A percentile compares a stretch with the other conserved stretches of the same genome.
These are phyloP conservation scores for Clupea harengus DNA, from an alignment of 2,113 vertebrate species.

Conservation along the genomic window DNA sequence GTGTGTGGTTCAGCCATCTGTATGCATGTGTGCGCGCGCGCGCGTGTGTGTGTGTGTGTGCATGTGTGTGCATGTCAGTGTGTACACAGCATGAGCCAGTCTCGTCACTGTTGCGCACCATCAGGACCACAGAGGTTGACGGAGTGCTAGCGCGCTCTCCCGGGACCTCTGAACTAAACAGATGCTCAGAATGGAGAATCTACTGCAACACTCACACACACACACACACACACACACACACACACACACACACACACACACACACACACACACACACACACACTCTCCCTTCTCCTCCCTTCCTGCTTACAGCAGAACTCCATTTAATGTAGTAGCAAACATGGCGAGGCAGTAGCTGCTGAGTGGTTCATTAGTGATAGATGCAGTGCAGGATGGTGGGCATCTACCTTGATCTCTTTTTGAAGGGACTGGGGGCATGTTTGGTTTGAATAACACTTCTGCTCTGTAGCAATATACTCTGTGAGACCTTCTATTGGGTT, in stretches of 20 bases:
- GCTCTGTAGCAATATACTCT: background rate
- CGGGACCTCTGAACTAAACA: constrained; percentile 28
- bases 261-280: background rate
- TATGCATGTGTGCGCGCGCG: background rate
- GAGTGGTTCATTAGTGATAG: background rate
- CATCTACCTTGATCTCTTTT: background rate
- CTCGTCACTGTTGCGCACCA: constrained; percentile 20
- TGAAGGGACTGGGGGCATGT: background rate
- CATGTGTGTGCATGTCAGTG: background rate
- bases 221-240: background rate
- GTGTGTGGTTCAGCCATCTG: background rate
- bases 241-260: background rate
- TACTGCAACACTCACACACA: background rate
- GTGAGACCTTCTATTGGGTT: background rate
- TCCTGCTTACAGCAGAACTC: background rate
- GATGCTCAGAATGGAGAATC: constrained; percentile 23
- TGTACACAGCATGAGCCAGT: constrained; percentile 14
- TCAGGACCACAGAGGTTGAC: constrained; percentile 37
- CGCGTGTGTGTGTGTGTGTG: background rate
- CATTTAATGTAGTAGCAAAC: background rate
- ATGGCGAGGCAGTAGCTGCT: background rate
- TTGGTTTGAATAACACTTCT: background rate
- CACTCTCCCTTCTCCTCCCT: background rate
- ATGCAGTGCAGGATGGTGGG: background rate
- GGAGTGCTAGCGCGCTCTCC: constrained; percentile 22